Evolutionary conservation across 2,113 vertebrate genomes (phyloP), one percentile per base, ranked within the genome.

Genomic region (Naja naja): DNA sequence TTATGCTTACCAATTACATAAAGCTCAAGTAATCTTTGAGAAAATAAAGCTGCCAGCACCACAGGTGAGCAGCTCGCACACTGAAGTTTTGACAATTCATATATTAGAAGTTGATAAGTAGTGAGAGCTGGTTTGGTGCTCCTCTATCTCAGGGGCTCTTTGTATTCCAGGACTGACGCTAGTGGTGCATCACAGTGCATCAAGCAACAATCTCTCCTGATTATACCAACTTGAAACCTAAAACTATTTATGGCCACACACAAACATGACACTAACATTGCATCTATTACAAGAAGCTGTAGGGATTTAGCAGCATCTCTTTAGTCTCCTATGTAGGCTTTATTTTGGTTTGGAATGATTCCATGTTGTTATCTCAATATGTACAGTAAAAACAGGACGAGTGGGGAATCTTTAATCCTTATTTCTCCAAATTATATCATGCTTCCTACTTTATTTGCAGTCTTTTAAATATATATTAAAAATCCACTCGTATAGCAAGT

Each of bases 371-470:
- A 96, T 97, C 96, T 98, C 95, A 89, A 87, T 94, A 95, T 95
- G 94, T 97, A 97, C 96, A 95, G 97, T 22, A 94, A 95, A 95
- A 98, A 96, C 97, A 98, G 97, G 97, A 92, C 94, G 97, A 97
- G 95, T 95, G 97, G 96, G 93, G 97, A 97, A 97, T 93, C 97
- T 97, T 97, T 98, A 98, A 98, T 97, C 97, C 97, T 96, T 96
- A 95, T 97, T 98, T 98, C 95, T 96, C 95, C 95, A 97, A 97
- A 98, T 98, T 97, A 97, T 96, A 97, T 98, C 97, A 97, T 96
- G 90, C 95, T 93, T 97, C 97, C 97, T 95, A 95, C 95, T 97
- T 94, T 93, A 91, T 95, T 97, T 96, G 96, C 95, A 96, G 93
- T 92, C 95, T 97, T 94, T 90, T 94, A 95, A 95, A 95, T 95